Conservation (phyloP, 1,140 invertebrate species). For the Micrasema minimum region DNA sequence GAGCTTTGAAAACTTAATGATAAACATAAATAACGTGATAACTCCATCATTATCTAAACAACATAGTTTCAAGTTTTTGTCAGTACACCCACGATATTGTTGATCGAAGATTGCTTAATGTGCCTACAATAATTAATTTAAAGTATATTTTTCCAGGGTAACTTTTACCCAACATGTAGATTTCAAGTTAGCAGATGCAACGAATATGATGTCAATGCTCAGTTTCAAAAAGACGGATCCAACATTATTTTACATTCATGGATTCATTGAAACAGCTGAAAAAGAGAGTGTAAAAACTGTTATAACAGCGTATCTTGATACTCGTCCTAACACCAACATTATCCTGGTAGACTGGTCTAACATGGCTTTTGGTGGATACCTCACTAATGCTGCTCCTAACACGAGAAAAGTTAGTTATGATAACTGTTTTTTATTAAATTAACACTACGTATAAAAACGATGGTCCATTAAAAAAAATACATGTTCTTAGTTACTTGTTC, state of each 20-base stretch:
- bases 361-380: conserved; percentile 69
- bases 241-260: conserved; percentile 69
- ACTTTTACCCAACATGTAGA: conserved; percentile 60
- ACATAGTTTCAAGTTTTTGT: too few relatives aligned
- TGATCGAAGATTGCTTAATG: too few relatives aligned
- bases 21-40: too few relatives aligned
- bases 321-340: conserved; percentile 61
- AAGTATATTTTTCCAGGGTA: conserved; percentile 53
- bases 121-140: too few relatives aligned
- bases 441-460: too few relatives aligned
- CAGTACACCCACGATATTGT: too few relatives aligned
- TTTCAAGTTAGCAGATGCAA: conserved; percentile 58
- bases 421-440: too few relatives aligned
- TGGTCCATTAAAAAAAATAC: too few relatives aligned
- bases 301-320: conserved; percentile 61
- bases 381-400: conserved; percentile 66
- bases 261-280: conserved; percentile 67
- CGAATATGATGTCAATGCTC: conserved; percentile 57
- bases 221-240: conserved; percentile 65
- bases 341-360: conserved; percentile 72
- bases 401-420: conserved; percentile 61
- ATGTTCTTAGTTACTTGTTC: too few relatives aligned
- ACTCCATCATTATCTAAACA: too few relatives aligned
- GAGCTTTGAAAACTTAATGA: too few relatives aligned
- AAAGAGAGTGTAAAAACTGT: conserved; percentile 66